phyloP scores from a whole-genome alignment of 2,113 vertebrate genomes.

The rabbit (Oryctolagus cuniculus) region DNA sequence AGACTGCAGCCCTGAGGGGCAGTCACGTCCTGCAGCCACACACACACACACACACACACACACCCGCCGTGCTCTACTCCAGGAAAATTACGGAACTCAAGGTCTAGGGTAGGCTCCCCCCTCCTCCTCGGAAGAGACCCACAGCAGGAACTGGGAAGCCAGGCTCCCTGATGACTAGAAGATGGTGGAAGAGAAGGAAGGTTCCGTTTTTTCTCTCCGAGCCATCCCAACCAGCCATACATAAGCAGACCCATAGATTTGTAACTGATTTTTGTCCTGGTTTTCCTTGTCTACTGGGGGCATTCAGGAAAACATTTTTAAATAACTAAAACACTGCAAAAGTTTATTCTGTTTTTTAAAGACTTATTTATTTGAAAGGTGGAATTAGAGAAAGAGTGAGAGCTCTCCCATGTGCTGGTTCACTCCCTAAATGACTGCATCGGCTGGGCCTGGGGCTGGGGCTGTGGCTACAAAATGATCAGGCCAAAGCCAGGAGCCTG shows the following conservation, averaged over 20 bases:
- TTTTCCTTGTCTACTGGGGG: not conserved
- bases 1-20: not conserved
- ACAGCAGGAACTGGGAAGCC: not conserved
- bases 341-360: not conserved
- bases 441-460: no score
- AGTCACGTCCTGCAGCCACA: not conserved
- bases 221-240: not conserved
- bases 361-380: no score
- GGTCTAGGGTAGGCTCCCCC: not conserved
- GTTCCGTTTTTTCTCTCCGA: not conserved
- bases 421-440: no score
- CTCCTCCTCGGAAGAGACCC: not conserved
- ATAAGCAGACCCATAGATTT: not conserved
- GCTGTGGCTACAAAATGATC: no score
- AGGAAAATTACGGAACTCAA: not conserved
- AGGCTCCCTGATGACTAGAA: not conserved
- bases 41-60: no score
- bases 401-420: no score
- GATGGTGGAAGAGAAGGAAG: not conserved
- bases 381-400: no score
- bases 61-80: not conserved
- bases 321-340: not conserved
- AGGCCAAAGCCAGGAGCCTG: no score
- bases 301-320: slow-evolving; percentile 12
- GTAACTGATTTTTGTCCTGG: not conserved